Conservation (phyloP, 2,113 vertebrate genomes). For the Leiothrix lutea region DNA sequence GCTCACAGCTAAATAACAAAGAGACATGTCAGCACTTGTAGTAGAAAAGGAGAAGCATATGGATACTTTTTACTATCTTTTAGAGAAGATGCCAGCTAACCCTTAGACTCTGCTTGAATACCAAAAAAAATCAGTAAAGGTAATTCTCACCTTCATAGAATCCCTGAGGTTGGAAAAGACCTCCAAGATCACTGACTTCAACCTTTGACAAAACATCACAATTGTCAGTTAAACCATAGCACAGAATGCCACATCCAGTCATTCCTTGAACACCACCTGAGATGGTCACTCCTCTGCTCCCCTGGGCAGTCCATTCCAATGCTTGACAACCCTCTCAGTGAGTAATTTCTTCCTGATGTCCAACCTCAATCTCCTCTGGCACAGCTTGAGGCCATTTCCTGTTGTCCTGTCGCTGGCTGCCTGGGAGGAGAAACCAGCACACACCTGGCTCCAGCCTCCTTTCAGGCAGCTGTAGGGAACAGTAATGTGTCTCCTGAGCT, state of each 20-base stretch:
- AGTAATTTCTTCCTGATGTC: neutral
- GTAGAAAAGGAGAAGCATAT: neutral
- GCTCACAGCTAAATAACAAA: neutral
- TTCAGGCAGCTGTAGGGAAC: neutral
- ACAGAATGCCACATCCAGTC: neutral
- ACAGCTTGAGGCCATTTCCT: neutral
- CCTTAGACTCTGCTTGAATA: neutral
- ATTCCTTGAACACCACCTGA: neutral
- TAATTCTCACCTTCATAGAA: neutral
- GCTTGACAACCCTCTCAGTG: neutral
- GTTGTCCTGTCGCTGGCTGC: accelerated
- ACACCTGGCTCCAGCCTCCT: neutral
- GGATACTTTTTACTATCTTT: neutral
- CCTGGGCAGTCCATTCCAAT: neutral
- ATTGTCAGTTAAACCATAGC: neutral
- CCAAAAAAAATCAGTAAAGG: neutral
- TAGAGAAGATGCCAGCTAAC: neutral
- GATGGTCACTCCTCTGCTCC: neutral
- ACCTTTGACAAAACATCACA: neutral
- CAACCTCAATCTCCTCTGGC: neutral
- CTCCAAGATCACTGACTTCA: neutral
- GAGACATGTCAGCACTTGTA: neutral
- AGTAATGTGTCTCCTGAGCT: neutral
- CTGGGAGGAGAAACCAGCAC: accelerated
- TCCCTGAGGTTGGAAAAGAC: neutral